A percentile compares a stretch with the other conserved stretches of the same genome.
Conservation (phyloP, 2,888 invertebrate species). For the Lasius platythorax region DNA sequence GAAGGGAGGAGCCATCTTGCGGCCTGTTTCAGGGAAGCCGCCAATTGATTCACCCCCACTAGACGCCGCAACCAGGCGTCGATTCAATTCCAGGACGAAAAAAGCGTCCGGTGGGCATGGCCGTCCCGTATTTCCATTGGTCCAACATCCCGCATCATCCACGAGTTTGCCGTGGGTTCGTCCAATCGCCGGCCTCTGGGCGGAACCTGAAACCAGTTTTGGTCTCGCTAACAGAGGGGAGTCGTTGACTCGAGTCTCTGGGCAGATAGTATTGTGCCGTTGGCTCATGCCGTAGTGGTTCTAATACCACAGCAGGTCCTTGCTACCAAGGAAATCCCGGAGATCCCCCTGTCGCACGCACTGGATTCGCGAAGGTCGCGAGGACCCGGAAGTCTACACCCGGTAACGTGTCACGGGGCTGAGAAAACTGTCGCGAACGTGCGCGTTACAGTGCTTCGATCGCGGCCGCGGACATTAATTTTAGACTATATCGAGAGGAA, state of each 20-base stretch:
- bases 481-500: background rate
- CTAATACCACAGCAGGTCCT: conserved; percentile 77
- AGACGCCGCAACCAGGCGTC: conserved; percentile 74
- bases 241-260: conserved; percentile 79
- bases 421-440: conserved; percentile 53
- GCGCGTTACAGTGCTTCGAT: conserved; percentile 1
- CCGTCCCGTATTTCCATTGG: conserved; percentile 72
- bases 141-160: conserved; percentile 71
- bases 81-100: conserved; percentile 84
- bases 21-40: conserved; percentile 83
- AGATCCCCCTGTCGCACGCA: conserved; percentile 67
- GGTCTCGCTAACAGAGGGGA: conserved; percentile 78
- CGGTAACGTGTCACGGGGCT: conserved; percentile 50
- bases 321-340: conserved; percentile 76
- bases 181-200: conserved; percentile 81
- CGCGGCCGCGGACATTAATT: background rate
- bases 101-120: conserved; percentile 80
- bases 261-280: conserved; percentile 86
- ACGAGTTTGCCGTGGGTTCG: conserved; percentile 65
- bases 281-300: conserved; percentile 84
- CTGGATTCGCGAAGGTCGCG: background rate
- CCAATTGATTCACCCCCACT: conserved; percentile 85
- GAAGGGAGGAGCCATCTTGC: conserved; percentile 86
- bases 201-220: conserved; percentile 81
- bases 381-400: conserved; percentile 20